Evolutionary conservation across 2,797 vertebrate genomes (phyloP).

Genomic region (Malurus splendens): DNA sequence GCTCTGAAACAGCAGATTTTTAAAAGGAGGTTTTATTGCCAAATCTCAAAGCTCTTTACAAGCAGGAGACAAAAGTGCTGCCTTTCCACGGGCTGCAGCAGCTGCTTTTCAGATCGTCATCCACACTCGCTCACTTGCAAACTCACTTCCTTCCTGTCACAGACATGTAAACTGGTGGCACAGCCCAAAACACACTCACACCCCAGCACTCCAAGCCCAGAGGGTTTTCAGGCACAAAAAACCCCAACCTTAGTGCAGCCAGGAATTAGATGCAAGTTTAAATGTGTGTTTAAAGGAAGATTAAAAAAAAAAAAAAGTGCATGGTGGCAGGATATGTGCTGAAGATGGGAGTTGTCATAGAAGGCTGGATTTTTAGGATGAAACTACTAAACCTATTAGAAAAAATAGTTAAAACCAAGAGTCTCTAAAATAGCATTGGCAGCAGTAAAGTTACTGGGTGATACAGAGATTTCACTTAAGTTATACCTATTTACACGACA

Average conservation of each 20-base stretch:
- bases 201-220: background rate
- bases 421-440: background rate
- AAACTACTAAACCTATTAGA: background rate
- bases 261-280: constrained; percentile 6
- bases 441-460: constrained; percentile 1
- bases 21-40: constrained; percentile 68
- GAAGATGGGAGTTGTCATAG: background rate
- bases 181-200: background rate
- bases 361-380: background rate
- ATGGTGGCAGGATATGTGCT: background rate
- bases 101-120: constrained; percentile 21
- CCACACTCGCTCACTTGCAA: constrained; percentile 24
- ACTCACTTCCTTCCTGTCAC: constrained; percentile 54
- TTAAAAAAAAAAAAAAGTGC: background rate
- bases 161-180: constrained; percentile 22
- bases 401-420: constrained; percentile 8
- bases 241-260: background rate
- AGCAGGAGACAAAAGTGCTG: constrained; percentile 44
- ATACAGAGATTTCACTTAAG: constrained; percentile 16
- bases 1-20: constrained; percentile 18
- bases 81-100: background rate
- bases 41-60: constrained; percentile 60
- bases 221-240: background rate
- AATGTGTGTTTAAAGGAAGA: background rate
- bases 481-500: constrained; percentile 50